These are phyloP conservation scores for Plestiodon gilberti DNA, from an alignment of 2,113 vertebrate species.

Conservation along the genomic window DNA sequence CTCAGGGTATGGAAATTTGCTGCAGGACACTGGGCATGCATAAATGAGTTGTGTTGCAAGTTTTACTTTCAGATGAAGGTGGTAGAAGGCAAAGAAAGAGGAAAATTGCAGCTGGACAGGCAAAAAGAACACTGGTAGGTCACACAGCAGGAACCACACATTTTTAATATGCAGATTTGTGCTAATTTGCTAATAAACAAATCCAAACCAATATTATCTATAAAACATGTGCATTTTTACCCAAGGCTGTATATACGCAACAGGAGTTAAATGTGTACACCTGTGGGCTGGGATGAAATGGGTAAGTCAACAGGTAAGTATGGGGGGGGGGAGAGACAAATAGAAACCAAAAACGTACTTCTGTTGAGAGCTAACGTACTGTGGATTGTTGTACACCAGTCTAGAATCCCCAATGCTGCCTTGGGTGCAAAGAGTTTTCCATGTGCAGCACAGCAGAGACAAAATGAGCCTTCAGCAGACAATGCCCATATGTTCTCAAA, in stretches of 20 bases:
- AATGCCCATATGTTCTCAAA: background rate
- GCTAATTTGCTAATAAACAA: background rate
- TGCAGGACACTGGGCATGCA: background rate
- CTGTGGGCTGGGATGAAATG: too few relatives aligned
- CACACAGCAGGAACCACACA: background rate
- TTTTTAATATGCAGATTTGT: background rate
- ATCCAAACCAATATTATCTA: background rate
- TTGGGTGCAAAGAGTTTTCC: background rate
- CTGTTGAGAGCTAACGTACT: background rate
- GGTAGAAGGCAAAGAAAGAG: background rate
- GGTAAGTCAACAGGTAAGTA: background rate
- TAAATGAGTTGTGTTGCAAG: background rate
- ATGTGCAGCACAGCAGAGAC: background rate
- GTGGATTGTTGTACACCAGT: background rate
- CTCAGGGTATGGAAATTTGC: background rate
- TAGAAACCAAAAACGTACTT: background rate
- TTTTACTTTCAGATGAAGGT: background rate
- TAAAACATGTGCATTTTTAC: background rate
- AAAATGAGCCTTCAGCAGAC: background rate
- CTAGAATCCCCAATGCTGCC: background rate
- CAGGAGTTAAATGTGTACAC: too few relatives aligned
- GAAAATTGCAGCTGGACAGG: background rate
- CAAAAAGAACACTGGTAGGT: background rate
- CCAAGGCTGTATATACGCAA: too few relatives aligned
- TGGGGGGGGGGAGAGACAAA: background rate